These are phyloP conservation scores for Cyphomyrus discorhynchus DNA, from an alignment of 2,113 vertebrate species.

Conservation along the genomic window DNA sequence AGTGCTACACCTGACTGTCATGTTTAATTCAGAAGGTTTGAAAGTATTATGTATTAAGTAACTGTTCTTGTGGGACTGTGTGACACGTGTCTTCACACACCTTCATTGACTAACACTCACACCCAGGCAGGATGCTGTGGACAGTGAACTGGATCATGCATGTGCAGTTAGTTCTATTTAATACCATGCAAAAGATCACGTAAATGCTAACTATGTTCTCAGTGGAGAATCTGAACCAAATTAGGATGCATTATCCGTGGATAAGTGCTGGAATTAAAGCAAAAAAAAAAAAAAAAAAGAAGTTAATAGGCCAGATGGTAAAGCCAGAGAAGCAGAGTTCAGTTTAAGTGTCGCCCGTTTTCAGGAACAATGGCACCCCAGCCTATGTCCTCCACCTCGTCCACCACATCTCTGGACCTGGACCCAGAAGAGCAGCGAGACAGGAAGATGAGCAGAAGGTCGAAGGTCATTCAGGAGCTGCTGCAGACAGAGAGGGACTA, in stretches of 20 bases:
- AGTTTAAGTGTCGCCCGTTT: neutral
- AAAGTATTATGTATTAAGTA: neutral
- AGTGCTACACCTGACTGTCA: conserved; percentile 20
- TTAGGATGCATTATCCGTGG: neutral
- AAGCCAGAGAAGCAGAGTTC: neutral
- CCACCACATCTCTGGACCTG: conserved; percentile 37
- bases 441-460: conserved; percentile 77
- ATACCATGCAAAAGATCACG: neutral
- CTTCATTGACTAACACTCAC: neutral
- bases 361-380: conserved; percentile 84
- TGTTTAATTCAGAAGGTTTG: neutral
- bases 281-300: neutral
- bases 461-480: conserved; percentile 81
- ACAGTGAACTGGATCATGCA: neutral
- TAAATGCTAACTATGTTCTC: neutral
- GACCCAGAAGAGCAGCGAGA: conserved; percentile 66
- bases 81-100: neutral
- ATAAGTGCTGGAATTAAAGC: neutral
- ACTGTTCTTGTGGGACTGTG: neutral
- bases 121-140: neutral
- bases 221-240: neutral
- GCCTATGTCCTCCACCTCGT: conserved; percentile 41
- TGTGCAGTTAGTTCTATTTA: neutral
- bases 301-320: neutral
- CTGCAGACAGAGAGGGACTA: conserved; percentile 86